Base-by-base conservation (phyloP, 2,888 invertebrate genomes). In the Tridacna gigas region DNA sequence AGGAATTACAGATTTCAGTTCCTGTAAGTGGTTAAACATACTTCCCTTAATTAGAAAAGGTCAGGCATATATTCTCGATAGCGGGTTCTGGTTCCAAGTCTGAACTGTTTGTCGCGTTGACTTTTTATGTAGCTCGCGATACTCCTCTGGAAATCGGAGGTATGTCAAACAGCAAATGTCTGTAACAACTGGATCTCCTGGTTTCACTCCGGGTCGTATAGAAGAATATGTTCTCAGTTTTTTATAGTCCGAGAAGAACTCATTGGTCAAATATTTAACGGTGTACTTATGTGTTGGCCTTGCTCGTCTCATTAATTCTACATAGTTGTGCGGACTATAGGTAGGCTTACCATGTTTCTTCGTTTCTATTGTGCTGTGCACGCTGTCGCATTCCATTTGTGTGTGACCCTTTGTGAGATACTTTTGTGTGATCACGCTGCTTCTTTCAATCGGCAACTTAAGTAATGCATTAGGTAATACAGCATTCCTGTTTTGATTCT, bases 401-500 rank as follows among this genome's bases (percentile, higher is more conserved):
- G 63, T 63, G 25, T 63, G 63, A 13, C 63, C 63, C 22, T 61
- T 61, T 9, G 18, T 22, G 18, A 61, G 22, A n/a, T n/a, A 61
- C n/a, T 61, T 61, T 61, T 61, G 61, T 61, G 61, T 61, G 12
- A 61, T 61, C 9, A 9, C n/a, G 12, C 12, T 61, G 22, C n/a
- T 22, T 15, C 22, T 15, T 22, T 61, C 22, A 22, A 12, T 9
- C 12, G 61, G 9, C 12, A 61, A 61, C 18, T 61, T 15, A 15
- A 15, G n/a, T n/a, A 61, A n/a, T 15, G 61, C 22, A 61, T 61
- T 61, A n/a, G 13, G 9, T 22, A 61, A 22, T n/a, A 61, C n/a
- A 61, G n/a, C 61, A 61, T 61, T 61, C 9, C 61, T 15, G 22
- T 61, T 61, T n/a, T 66, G 66, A 77, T n/a, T n/a, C n/a, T n/a